Percentiles rank a stretch among this genome's conserved stretches.
Conservation (phyloP, 2,113 vertebrate species). For the Poeciliopsis occidentalis region DNA sequence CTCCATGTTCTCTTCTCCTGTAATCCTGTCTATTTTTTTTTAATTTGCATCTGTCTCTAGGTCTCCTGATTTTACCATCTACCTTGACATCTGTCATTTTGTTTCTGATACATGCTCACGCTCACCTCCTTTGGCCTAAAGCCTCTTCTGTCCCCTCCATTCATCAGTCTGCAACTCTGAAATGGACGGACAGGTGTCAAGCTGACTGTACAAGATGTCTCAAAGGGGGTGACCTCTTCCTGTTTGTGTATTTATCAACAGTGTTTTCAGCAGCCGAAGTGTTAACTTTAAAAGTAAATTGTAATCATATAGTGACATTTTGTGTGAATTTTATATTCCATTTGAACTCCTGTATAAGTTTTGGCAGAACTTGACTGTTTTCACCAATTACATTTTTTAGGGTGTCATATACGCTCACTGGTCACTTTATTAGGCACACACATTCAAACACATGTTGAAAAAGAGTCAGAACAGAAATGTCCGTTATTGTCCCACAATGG, state of each 20-base stretch:
- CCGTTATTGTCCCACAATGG: too few species aligned
- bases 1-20: background rate
- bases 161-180: constrained; percentile 55
- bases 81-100: constrained; percentile 45
- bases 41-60: background rate
- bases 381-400: too few species aligned
- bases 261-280: constrained; percentile 31
- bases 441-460: too few species aligned
- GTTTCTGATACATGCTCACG: constrained; percentile 56
- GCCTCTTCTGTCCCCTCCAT: constrained; percentile 41
- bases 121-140: constrained; percentile 39
- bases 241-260: constrained; percentile 27
- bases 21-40: background rate
- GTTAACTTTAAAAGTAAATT: background rate
- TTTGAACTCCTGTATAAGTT: too few species aligned
- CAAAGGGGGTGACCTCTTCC: constrained; percentile 42
- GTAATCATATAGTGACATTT: background rate
- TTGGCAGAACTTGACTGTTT: background rate
- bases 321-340: background rate
- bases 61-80: constrained; percentile 46
- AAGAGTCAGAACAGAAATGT: too few species aligned
- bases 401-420: background rate
- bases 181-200: constrained; percentile 43
- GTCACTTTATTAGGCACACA: background rate
- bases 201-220: constrained; percentile 57